Percentiles rank a stretch among this genome's conserved stretches.
Conservation (phyloP, 1,140 invertebrate genomes). For the Gryon sp. region DNA sequence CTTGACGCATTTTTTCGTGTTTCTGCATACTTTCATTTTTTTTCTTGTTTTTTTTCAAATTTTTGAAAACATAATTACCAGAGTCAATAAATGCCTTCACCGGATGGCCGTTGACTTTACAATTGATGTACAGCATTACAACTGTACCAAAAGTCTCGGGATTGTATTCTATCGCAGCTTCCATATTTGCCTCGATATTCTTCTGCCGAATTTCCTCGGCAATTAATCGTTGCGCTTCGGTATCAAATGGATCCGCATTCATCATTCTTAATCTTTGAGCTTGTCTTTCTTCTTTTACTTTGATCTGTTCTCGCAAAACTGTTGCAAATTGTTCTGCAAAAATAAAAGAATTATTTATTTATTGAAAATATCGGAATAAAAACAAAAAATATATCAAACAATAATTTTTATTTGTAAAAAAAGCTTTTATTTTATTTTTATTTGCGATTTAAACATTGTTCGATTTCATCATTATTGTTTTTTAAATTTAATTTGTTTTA, state of each 20-base stretch:
- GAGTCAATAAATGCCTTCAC: slow-evolving; percentile 99
- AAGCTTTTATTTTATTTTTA: too few relatives aligned
- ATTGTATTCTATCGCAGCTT: slow-evolving; percentile 98
- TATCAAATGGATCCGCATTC: slow-evolving; percentile 96
- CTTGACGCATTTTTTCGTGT: too few relatives aligned
- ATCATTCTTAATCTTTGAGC: slow-evolving; percentile 92
- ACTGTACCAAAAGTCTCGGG: slow-evolving; percentile 99
- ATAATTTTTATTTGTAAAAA: slow-evolving; percentile 15
- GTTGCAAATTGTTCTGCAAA: slow-evolving; percentile 88
- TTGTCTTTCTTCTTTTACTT: slow-evolving; percentile 87
- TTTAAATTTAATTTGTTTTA: slow-evolving; percentile 1
- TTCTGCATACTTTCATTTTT: slow-evolving; percentile 7
- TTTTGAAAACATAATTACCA: slow-evolving; percentile 79
- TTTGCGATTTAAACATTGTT: too few relatives aligned
- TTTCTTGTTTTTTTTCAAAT: too few relatives aligned
- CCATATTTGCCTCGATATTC: slow-evolving; percentile 99
- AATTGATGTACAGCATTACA: slow-evolving; percentile 98
- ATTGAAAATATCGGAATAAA: background rate
- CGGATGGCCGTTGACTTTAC: slow-evolving; percentile 95
- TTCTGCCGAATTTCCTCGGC: slow-evolving; percentile 97
- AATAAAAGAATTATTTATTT: background rate
- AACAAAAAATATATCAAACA: background rate
- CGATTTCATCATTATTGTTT: too few relatives aligned
- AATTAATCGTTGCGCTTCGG: slow-evolving; percentile 95
- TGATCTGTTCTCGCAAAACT: slow-evolving; percentile 90